Conservation (phyloP, 2,113 vertebrate genomes). For the Neodontobutis hainanensis region DNA sequence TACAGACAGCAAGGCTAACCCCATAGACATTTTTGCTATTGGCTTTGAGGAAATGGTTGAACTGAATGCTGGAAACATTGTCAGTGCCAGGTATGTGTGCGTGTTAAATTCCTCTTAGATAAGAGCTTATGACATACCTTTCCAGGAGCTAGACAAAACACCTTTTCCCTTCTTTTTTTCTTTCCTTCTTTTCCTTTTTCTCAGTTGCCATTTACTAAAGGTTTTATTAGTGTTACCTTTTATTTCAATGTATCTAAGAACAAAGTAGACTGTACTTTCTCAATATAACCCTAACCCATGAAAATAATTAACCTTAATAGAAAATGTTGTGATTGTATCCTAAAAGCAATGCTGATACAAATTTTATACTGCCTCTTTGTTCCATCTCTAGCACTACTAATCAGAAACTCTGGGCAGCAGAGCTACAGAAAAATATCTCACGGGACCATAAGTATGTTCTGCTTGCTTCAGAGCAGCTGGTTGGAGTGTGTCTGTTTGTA, state of each 20-base stretch:
- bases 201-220: neutral
- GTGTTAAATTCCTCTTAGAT: neutral
- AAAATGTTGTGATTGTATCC: too few relatives aligned
- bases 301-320: neutral
- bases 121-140: neutral
- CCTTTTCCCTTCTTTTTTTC: neutral
- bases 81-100: conserved; percentile 90
- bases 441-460: conserved; percentile 96
- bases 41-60: conserved; percentile 99
- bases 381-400: conserved; percentile 90
- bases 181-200: too few relatives aligned
- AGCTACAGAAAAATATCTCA: conserved; percentile 95
- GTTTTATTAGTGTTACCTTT: too few relatives aligned
- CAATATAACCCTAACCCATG: too few relatives aligned
- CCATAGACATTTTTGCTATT: conserved; percentile 95
- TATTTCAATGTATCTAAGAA: too few relatives aligned
- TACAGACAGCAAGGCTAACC: conserved; percentile 87
- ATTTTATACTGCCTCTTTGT: neutral
- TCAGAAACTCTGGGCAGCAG: conserved; percentile 97
- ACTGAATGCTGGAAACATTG: conserved; percentile 97
- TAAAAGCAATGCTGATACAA: neutral
- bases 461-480: conserved; percentile 95
- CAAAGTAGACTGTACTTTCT: too few relatives aligned
- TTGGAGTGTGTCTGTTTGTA: conserved; percentile 96
- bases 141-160: neutral